These are phyloP conservation scores for Pyralis farinalis DNA, from an alignment of 2,888 invertebrate genomes.

Conservation along the genomic window DNA sequence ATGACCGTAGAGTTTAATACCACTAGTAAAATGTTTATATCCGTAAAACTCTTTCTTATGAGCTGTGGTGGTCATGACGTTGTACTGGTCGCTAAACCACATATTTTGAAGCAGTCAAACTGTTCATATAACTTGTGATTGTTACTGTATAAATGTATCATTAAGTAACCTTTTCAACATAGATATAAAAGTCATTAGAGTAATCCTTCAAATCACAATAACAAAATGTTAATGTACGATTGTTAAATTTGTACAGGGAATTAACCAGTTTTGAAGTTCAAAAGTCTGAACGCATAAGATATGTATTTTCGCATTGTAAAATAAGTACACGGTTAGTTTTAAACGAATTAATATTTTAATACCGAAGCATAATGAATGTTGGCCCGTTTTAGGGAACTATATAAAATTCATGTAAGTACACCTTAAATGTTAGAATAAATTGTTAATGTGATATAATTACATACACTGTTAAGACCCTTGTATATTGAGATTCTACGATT, in stretches of 20 bases:
- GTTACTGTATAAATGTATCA: slow-evolving; percentile 32
- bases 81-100: slow-evolving; percentile 29
- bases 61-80: slow-evolving; percentile 13
- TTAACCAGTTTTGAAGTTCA: slow-evolving; percentile 67
- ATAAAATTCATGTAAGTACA: slow-evolving; percentile 55
- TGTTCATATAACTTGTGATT: slow-evolving; percentile 37
- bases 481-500: slow-evolving; percentile 57
- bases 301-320: slow-evolving; percentile 79
- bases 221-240: slow-evolving; percentile 71
- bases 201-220: slow-evolving; percentile 75
- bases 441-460: slow-evolving; percentile 65
- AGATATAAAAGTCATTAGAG: slow-evolving; percentile 19
- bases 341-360: slow-evolving; percentile 77
- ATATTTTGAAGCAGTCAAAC: slow-evolving; percentile 37
- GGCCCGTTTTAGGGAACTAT: slow-evolving; percentile 59
- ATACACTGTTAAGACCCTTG: slow-evolving; percentile 61
- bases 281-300: slow-evolving; percentile 75
- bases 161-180: slow-evolving; percentile 17
- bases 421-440: slow-evolving; percentile 62
- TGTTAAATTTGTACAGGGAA: slow-evolving; percentile 78
- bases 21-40: slow-evolving; percentile 17
- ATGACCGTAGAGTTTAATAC: slow-evolving; percentile 34
- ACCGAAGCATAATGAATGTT: slow-evolving; percentile 68
- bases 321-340: slow-evolving; percentile 71
- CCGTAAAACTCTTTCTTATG: background rate